phyloP scores from a whole-genome alignment of 2,113 vertebrate genomes.

The Neomonachus schauinslandi region DNA sequence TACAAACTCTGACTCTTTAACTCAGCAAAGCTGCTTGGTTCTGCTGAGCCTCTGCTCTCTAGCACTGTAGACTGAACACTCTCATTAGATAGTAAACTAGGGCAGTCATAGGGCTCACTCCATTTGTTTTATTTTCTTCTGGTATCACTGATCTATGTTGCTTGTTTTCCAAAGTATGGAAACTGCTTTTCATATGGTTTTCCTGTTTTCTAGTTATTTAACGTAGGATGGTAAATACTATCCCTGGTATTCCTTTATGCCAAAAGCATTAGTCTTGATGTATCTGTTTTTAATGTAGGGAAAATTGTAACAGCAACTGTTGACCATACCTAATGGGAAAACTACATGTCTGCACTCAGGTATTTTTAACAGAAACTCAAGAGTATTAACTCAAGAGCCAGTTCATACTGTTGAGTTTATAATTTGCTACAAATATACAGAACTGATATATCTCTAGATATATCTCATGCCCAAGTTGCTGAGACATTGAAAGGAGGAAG shows the following conservation, averaged over 20 bases:
- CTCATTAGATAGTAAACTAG: neutral
- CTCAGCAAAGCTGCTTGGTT: neutral
- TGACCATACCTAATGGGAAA: neutral
- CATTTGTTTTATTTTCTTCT: neutral
- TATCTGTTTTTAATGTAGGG: neutral
- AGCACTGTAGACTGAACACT: neutral
- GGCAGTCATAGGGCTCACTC: neutral
- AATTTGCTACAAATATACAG: neutral
- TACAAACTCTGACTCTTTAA: neutral
- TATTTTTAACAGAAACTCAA: slow-evolving; percentile 13
- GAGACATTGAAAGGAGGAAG: neutral
- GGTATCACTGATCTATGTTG: neutral
- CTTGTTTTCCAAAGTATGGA: neutral
- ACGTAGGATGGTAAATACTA: neutral
- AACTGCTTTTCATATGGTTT: neutral
- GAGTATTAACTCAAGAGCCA: slow-evolving; percentile 9
- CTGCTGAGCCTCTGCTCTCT: neutral
- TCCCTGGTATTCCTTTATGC: neutral
- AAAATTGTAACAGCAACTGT: slow-evolving; percentile 21
- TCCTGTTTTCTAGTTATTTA: neutral
- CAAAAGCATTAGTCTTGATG: neutral
- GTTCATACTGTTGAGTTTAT: neutral
- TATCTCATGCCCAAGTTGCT: neutral
- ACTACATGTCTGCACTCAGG: neutral
- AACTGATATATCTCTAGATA: neutral